Base-by-base conservation (phyloP, 2,797 vertebrate species). In the Fistularia tabacaria region DNA sequence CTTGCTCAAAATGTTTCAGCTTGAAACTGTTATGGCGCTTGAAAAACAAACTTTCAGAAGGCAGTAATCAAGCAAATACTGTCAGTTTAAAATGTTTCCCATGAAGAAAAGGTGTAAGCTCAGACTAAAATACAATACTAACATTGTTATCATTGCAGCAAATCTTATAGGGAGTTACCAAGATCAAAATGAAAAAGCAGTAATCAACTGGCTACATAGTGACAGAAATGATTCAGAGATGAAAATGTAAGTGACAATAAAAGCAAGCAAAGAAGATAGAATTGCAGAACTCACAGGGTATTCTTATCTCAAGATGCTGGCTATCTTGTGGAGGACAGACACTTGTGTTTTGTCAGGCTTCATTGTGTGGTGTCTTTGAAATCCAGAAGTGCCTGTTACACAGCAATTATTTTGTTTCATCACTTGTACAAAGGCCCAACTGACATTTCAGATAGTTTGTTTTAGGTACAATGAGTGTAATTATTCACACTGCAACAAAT, bases 221-320 rank as follows among this genome's bases (percentile, higher is more conserved):
- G 62, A 75, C 66, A 83, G 62, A 71, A 79, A 41, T 14, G 57
- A 80, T 75, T 71, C 58, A 59, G 51, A 40, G 76, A 72, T 53
- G 59, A 53, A 74, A 76, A 73, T 12, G 59, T 51, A 64, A 83
- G 73, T n/a, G 74, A 68, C 66, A 80, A 76, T 81, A 78, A 82
- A 46, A 72, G 77, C 78, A 79, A 81, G 78, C 77, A 74, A 65
- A 82, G 72, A 78, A 64, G 12, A 40, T 8, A 7, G 10, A 40
- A 40, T 3, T 8, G 62, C 66, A 60, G 79, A 79, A 73, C 69
- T 69, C 64, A 79, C 77, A 81, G 74, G 74, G 62, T 76, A 64
- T 82, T 85, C 79, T 84, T 85, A 83, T 85, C 80, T 85, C 46
- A 56, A 75, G 80, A 82, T 77, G 77, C 66, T 67, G 76, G 81